Evolutionary conservation across 2,888 invertebrate species (phyloP), one percentile per base, ranked within the genome.

Genomic region (Baronia brevicornis): DNA sequence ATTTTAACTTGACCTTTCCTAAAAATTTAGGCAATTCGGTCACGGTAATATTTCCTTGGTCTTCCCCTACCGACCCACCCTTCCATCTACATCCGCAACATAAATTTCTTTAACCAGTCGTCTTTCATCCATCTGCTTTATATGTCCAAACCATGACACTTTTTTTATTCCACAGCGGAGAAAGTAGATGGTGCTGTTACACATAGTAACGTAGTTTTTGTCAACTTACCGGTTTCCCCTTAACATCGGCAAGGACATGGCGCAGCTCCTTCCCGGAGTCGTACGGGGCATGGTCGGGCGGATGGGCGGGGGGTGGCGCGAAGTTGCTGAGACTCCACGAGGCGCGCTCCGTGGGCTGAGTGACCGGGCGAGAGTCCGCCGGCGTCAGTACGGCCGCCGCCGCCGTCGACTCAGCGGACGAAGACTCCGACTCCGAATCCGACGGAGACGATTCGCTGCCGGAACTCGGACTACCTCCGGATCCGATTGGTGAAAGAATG

Each of bases 401-500:
- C 29, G 62, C 56, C 10, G 48, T 49, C 3, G 69, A 55, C 43
- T 64, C 82, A 30, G 87, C 89, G 1, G 88, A 84, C 6, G 87
- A 87, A 0, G 89, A 87, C 41, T 88, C 86, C 3, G 89, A 86
- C 41, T 86, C 86, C 0, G 90, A 88, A 52, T 88, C 90, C 19
- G 88, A 88, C 1, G 88, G 88, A 1, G 89, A 89, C 3, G 86
- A 84, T 50, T 87, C 78, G 54, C 88, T 84, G 53, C 84, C 79
- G 46, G 88, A 58, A 59, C 86, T 70, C 17, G 75, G 73, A 44
- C 78, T 70, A 44, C 73, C 47, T 51, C 71, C 62, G 49, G 87
- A 67, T 32, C 79, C 61, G 74, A 87, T 60, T 39, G 86, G 64
- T 38, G 86, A 62, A 45, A 79, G 57, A 48, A 77, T 72, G 39